phyloP scores from a whole-genome alignment of 2,797 vertebrate genomes.

The Florisuga fusca region DNA sequence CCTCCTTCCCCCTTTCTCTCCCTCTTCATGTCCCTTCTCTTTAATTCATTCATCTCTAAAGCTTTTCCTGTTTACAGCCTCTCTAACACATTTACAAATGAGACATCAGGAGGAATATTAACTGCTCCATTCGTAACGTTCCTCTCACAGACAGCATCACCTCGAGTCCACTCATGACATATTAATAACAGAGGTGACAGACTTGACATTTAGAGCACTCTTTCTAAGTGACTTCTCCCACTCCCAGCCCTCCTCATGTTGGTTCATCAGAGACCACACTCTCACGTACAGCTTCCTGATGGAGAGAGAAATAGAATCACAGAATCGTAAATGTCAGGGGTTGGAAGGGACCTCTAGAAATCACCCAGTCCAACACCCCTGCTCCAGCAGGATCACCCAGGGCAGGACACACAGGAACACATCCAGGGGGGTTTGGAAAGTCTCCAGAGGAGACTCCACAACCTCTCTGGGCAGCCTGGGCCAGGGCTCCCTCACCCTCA shows the following conservation, averaged over 20 bases:
- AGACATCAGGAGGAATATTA: background rate
- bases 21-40: background rate
- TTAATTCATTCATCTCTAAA: background rate
- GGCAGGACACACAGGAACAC: too few relatives aligned
- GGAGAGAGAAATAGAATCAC: background rate
- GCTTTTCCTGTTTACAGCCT: background rate
- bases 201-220: slow-evolving; percentile 15
- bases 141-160: background rate
- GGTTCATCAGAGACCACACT: background rate
- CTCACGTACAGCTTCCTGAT: background rate
- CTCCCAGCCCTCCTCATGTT: background rate
- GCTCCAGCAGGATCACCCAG: too few relatives aligned
- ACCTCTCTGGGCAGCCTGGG: too few relatives aligned
- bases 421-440: too few relatives aligned
- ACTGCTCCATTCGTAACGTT: background rate
- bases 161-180: slow-evolving; percentile 17
- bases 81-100: background rate
- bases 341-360: too few relatives aligned
- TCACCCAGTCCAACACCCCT: too few relatives aligned
- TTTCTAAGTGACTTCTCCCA: slow-evolving; percentile 4
- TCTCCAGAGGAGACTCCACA: too few relatives aligned
- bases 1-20: background rate
- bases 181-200: slow-evolving; percentile 8
- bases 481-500: too few relatives aligned
- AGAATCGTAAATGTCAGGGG: too few relatives aligned